Base-by-base conservation (phyloP, 1,140 invertebrate genomes). In the Drosophila biarmipes region DNA sequence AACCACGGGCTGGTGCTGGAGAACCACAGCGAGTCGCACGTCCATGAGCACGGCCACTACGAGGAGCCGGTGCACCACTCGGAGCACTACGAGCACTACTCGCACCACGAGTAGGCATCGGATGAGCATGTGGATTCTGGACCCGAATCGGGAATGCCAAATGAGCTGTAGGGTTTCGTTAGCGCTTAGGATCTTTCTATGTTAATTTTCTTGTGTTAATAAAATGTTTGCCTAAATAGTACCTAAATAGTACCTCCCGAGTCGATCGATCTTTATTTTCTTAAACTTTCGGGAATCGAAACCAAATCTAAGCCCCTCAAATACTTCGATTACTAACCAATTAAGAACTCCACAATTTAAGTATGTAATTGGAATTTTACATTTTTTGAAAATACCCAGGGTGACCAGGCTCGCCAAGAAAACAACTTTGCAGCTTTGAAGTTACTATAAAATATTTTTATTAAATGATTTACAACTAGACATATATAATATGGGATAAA, bases 1-100 rank as follows among this genome's bases (percentile, higher is more conserved):
- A 93, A 93, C 35, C 92, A 93, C 35, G 94, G 94, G 45, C 86
- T 94, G 8, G 93, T 94, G 0, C 86, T 94, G 6, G 94, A 94
- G 87, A 93, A 94, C 72, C 93, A 94, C 89, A 93, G 93, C 53
- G 91, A 93, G 34, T 92, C 93, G 61, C 92, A 93, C 59, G 90
- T 94, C 45, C 93, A 94, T 27, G 92, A 92, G 42, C 91, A 92
- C 31, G 92, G 92, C n/a, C 90, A 92, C 43, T 81, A 91, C 62
- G 93, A 90, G 76, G 86, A 92, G 72, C 81, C 80, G 52, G 74
- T 79, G 40, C 91, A 92, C 64, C 90, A 91, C 54, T 78, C 67
- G 21, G 85, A 90, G 53, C 90, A 91, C 58, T 87, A 85, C 21
- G 86, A 91, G 29, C 90, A 91, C 38, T 91, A 91, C 55, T 63